These are phyloP conservation scores for Macaria notata DNA, from an alignment of 2,888 invertebrate species.

Conservation along the genomic window DNA sequence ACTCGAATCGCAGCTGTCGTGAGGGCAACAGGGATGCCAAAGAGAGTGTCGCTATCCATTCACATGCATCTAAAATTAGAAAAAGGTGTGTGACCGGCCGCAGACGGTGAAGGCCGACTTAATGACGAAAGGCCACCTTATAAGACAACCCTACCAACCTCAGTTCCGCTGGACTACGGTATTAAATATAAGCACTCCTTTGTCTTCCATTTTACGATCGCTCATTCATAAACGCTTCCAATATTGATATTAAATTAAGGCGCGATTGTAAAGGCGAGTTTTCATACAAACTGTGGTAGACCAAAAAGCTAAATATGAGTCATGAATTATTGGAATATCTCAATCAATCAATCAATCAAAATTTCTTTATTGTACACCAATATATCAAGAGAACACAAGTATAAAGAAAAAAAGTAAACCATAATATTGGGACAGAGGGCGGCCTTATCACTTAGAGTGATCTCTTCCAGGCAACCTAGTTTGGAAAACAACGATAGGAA, in stretches of 20 bases:
- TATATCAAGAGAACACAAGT: too few species aligned
- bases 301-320: too few species aligned
- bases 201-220: constrained; percentile 29
- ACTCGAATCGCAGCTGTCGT: constrained; percentile 18
- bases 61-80: constrained; percentile 55
- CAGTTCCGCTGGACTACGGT: constrained; percentile 36
- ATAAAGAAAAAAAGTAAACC: too few species aligned
- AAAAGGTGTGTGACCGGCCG: constrained; percentile 57
- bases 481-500: too few species aligned
- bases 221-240: constrained; percentile 24
- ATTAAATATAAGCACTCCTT: constrained; percentile 23
- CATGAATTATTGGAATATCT: too few species aligned
- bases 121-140: constrained; percentile 29
- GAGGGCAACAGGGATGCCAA: constrained; percentile 22
- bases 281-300: too few species aligned
- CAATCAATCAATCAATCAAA: too few species aligned
- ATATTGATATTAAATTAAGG: constrained; percentile 8
- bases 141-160: constrained; percentile 26
- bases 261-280: too few species aligned
- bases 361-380: too few species aligned
- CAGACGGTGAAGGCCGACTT: constrained; percentile 54
- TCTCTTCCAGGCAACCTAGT: too few species aligned
- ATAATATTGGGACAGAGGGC: too few species aligned
- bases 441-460: too few species aligned
- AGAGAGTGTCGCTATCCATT: constrained; percentile 37